Percentiles rank a stretch among this genome's conserved stretches.
These are phyloP conservation scores for Ophion ventricosus DNA, from an alignment of 2,888 invertebrate species.

Conservation along the genomic window DNA sequence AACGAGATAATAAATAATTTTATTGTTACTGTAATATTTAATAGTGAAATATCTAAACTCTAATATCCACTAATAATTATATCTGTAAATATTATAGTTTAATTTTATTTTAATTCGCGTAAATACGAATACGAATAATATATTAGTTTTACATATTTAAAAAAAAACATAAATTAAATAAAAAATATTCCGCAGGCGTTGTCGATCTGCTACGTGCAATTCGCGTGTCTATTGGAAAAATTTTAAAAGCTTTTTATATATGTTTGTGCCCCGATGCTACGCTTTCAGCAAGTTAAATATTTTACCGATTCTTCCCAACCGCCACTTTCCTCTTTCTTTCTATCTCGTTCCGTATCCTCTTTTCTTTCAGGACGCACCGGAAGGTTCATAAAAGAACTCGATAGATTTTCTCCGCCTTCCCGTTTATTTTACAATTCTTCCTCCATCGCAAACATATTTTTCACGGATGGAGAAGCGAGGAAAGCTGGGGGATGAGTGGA, in stretches of 20 bases:
- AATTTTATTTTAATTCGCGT: too few relatives aligned
- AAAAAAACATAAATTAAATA: too few relatives aligned
- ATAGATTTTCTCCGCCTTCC: constrained; percentile 13
- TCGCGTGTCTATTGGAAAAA: too few relatives aligned
- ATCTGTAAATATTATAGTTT: too few relatives aligned
- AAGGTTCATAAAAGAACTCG: background rate
- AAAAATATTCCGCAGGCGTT: too few relatives aligned
- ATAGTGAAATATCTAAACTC: too few relatives aligned
- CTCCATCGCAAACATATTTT: constrained; percentile 39
- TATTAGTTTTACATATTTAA: too few relatives aligned
- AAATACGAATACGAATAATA: too few relatives aligned
- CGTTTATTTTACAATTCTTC: constrained; percentile 51
- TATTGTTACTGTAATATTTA: too few relatives aligned
- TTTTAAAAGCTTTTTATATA: background rate
- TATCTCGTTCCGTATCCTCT: background rate
- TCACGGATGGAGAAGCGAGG: constrained; percentile 5
- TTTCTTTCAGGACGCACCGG: constrained; percentile 1
- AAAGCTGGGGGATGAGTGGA: background rate
- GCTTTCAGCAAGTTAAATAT: background rate
- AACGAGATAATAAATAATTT: too few relatives aligned
- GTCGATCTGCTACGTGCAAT: too few relatives aligned
- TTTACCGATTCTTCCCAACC: constrained; percentile 6
- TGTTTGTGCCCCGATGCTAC: background rate
- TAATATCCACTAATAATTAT: too few relatives aligned
- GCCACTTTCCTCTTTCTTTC: background rate